phyloP scores from a whole-genome alignment of 2,888 invertebrate genomes.

The Amphimallon solstitiale region DNA sequence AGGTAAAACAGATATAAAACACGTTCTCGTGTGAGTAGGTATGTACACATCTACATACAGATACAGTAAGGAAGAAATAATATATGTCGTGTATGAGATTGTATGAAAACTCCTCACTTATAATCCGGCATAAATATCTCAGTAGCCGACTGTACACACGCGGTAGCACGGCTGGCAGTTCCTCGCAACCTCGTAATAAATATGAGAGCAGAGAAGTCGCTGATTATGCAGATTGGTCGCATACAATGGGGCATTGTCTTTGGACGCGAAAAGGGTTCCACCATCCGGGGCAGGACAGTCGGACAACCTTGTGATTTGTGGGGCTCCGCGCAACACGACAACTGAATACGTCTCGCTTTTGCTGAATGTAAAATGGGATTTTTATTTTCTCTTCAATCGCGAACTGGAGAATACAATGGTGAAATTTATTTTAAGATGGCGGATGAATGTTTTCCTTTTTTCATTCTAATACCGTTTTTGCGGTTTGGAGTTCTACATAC shows the following conservation, averaged over 20 bases:
- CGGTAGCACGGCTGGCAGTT: slow-evolving; percentile 43
- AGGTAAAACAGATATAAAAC: neutral
- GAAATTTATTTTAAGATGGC: slow-evolving; percentile 41
- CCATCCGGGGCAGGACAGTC: slow-evolving; percentile 43
- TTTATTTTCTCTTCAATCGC: slow-evolving; percentile 41
- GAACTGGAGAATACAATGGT: slow-evolving; percentile 43
- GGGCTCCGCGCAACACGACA: slow-evolving; percentile 46
- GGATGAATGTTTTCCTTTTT: slow-evolving; percentile 19
- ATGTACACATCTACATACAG: neutral
- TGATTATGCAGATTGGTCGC: slow-evolving; percentile 49
- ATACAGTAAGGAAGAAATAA: slow-evolving; percentile 2
- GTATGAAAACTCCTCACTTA: slow-evolving; percentile 8
- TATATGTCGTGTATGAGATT: neutral
- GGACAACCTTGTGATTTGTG: slow-evolving; percentile 47
- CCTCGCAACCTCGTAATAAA: slow-evolving; percentile 46
- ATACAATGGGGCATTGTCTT: slow-evolving; percentile 50
- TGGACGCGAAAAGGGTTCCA: slow-evolving; percentile 44
- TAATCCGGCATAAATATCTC: slow-evolving; percentile 34
- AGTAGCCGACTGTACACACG: slow-evolving; percentile 30
- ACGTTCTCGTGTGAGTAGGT: no score
- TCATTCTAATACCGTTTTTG: slow-evolving; percentile 14
- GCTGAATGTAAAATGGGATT: slow-evolving; percentile 44
- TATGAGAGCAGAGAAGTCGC: slow-evolving; percentile 46
- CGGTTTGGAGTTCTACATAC: slow-evolving; percentile 4
- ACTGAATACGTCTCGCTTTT: slow-evolving; percentile 48